phyloP scores from a whole-genome alignment of 2,888 invertebrate species.

The Coenonympha glycerion region DNA sequence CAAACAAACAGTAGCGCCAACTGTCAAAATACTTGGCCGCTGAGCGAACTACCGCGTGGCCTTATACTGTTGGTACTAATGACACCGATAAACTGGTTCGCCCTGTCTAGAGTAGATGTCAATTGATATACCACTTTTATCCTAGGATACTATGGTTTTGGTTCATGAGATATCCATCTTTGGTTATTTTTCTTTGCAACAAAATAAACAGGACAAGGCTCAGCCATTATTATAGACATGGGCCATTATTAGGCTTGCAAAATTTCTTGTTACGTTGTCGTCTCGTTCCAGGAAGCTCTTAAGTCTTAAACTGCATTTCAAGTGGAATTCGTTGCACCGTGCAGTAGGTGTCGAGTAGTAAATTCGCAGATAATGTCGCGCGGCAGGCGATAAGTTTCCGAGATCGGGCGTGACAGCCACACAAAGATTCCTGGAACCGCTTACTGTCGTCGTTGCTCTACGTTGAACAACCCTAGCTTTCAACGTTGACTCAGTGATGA shows the following conservation, averaged over 20 bases:
- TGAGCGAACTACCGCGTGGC: too few species aligned
- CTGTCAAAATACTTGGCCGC: too few species aligned
- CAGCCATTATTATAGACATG: neutral
- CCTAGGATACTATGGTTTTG: too few species aligned
- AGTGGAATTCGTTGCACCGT: constrained; percentile 13
- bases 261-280: constrained; percentile 6
- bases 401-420: constrained; percentile 14
- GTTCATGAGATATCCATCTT: too few species aligned
- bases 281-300: constrained; percentile 15
- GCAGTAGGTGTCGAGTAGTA: constrained; percentile 16
- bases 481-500: neutral
- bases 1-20: too few species aligned
- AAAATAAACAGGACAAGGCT: too few species aligned
- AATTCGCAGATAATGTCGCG: constrained; percentile 12
- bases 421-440: constrained; percentile 7
- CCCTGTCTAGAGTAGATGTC: too few species aligned
- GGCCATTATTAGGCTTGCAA: neutral
- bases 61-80: too few species aligned
- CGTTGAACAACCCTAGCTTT: neutral
- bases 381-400: constrained; percentile 9
- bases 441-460: neutral
- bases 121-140: too few species aligned
- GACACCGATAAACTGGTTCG: too few species aligned
- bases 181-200: too few species aligned
- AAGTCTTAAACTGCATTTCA: constrained; percentile 4